These are phyloP conservation scores for Pitta sordida DNA, from an alignment of 2,113 vertebrate genomes.

Conservation along the genomic window DNA sequence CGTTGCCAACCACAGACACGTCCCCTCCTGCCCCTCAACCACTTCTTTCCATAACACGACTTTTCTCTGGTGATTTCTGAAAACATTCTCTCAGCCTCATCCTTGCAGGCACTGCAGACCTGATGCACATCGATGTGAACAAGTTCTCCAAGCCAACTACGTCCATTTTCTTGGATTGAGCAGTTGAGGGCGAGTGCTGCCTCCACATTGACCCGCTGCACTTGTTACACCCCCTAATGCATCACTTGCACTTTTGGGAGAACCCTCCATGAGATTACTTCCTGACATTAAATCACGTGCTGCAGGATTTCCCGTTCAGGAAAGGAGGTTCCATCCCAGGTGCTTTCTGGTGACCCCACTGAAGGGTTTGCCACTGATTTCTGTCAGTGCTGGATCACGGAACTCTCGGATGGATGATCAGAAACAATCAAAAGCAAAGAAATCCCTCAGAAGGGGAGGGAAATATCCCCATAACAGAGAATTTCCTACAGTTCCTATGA, in stretches of 20 bases:
- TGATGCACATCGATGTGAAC: not conserved
- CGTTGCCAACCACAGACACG: not conserved
- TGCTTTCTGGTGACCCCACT: constrained; percentile 27
- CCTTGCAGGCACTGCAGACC: constrained; percentile 3
- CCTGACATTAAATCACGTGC: constrained; percentile 62
- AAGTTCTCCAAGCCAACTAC: not conserved
- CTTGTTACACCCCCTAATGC: constrained; percentile 57
- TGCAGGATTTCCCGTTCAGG: constrained; percentile 38
- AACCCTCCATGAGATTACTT: constrained; percentile 65
- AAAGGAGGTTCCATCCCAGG: constrained; percentile 2
- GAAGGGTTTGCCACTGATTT: constrained; percentile 30
- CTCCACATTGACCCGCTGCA: constrained; percentile 58
- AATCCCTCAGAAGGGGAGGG: constrained; percentile 16
- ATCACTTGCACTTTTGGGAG: constrained; percentile 70
- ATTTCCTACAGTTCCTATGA: not conserved
- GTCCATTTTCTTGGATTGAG: constrained; percentile 51
- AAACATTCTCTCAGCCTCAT: not conserved
- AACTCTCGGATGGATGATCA: not conserved
- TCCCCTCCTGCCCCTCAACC: not conserved
- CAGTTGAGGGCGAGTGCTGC: not conserved
- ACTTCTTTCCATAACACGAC: not conserved
- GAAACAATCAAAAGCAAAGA: constrained; percentile 6
- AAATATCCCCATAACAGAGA: not conserved
- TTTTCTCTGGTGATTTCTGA: not conserved
- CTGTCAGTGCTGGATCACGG: not conserved